Evolutionary conservation across 2,113 vertebrate species (phyloP).

Genomic region (Scomber japonicus): DNA sequence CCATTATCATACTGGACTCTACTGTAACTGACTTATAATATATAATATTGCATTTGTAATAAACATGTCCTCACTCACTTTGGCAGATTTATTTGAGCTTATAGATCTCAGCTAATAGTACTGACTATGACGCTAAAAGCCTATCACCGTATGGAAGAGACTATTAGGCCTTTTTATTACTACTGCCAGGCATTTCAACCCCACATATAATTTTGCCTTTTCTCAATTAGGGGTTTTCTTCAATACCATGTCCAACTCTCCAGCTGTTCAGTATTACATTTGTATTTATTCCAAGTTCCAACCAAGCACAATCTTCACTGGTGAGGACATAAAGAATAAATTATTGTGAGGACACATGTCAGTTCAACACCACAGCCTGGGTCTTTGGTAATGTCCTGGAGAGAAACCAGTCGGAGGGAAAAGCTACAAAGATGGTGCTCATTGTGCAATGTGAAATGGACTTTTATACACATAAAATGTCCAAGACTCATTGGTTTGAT

Average conservation of each 20-base stretch:
- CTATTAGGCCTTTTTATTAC: background rate
- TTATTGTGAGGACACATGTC: conserved; percentile 9
- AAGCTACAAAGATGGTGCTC: conserved; percentile 10
- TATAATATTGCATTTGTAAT: conserved; percentile 8
- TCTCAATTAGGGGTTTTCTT: background rate
- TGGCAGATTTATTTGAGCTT: conserved; percentile 12
- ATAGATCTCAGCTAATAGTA: background rate
- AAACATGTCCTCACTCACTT: background rate
- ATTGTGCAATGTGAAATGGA: conserved; percentile 17
- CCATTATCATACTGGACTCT: conserved; percentile 10
- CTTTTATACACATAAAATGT: conserved; percentile 5
- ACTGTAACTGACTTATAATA: background rate
- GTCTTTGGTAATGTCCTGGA: conserved; percentile 18
- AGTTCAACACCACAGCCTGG: conserved; percentile 14
- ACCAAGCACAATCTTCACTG: conserved; percentile 13
- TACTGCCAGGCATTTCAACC: conserved; percentile 1
- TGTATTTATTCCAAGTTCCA: conserved; percentile 33
- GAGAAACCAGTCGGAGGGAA: conserved; percentile 20
- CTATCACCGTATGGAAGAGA: background rate
- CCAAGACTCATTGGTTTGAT: background rate
- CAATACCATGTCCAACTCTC: conserved; percentile 13
- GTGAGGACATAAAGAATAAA: conserved; percentile 30
- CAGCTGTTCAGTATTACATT: conserved; percentile 49
- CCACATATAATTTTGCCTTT: conserved; percentile 1
- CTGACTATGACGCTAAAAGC: background rate